Percentiles rank a stretch among this genome's conserved stretches.
Conservation (phyloP, 2,797 vertebrate genomes). For the Lagocephalus sceleratus region DNA sequence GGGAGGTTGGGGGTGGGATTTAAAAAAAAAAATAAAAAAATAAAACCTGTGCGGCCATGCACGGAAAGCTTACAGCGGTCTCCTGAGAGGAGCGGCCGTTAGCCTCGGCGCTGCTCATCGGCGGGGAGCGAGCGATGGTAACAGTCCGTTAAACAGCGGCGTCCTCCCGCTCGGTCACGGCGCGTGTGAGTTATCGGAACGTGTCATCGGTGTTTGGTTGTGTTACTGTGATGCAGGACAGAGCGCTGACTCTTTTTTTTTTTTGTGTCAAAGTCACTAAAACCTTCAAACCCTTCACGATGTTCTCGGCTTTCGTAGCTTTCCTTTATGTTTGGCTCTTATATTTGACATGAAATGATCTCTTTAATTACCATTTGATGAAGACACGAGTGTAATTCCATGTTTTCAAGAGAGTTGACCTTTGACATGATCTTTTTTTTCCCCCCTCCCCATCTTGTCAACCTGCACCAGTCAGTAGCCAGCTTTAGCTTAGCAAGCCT, state of each 20-base stretch:
- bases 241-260: slow-evolving; percentile 14
- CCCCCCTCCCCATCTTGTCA: not conserved
- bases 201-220: too few relatives aligned
- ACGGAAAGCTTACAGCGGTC: slow-evolving; percentile 26
- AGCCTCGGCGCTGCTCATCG: slow-evolving; percentile 37
- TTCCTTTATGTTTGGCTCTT: too few relatives aligned
- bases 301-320: not conserved
- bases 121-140: slow-evolving; percentile 17
- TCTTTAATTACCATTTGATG: slow-evolving; percentile 6
- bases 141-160: slow-evolving; percentile 4
- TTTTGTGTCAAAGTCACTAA: slow-evolving; percentile 15
- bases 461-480: slow-evolving; percentile 48
- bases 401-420: slow-evolving; percentile 39
- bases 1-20: slow-evolving; percentile 36
- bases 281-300: slow-evolving; percentile 10
- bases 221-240: slow-evolving; percentile 16
- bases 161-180: slow-evolving; percentile 12
- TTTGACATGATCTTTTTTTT: slow-evolving; percentile 28
- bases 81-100: not conserved
- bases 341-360: slow-evolving; percentile 18
- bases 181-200: too few relatives aligned
- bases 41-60: slow-evolving; percentile 40
- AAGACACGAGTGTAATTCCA: slow-evolving; percentile 13
- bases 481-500: slow-evolving; percentile 56
- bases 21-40: slow-evolving; percentile 31